A percentile compares a stretch with the other conserved stretches of the same genome.
Conservation (phyloP, 2,888 invertebrate genomes). For the Eulithis testata region DNA sequence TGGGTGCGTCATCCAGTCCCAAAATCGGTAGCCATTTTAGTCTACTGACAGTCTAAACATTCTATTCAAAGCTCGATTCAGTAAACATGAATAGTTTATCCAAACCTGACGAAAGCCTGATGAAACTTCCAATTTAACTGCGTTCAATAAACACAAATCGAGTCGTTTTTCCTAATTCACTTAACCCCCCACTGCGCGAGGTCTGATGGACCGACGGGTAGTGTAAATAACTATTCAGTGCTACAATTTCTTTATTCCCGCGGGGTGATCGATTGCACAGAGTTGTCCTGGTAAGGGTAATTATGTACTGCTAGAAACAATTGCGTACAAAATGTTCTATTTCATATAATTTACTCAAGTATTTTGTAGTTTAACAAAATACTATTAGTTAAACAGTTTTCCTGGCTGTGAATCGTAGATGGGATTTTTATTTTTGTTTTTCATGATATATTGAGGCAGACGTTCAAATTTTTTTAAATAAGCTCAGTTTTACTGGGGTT, state of each 20-base stretch:
- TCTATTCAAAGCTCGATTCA: conserved; percentile 6
- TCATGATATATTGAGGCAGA: too few relatives aligned
- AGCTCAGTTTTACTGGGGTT: conserved; percentile 37
- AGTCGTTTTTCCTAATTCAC: conserved; percentile 59
- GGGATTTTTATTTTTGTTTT: too few relatives aligned
- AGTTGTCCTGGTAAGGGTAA: not conserved
- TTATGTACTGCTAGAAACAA: not conserved
- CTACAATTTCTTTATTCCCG: conserved; percentile 20
- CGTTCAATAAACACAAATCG: conserved; percentile 54
- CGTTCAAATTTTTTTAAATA: too few relatives aligned
- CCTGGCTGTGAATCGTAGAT: too few relatives aligned
- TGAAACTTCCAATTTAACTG: conserved; percentile 40
- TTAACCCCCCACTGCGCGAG: conserved; percentile 25
- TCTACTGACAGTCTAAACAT: conserved; percentile 4
- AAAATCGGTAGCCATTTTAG: not conserved
- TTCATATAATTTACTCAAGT: not conserved
- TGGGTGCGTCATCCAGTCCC: not conserved
- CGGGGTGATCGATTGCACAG: conserved; percentile 10
- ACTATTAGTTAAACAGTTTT: too few relatives aligned
- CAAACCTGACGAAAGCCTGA: conserved; percentile 31
- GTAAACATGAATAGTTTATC: conserved; percentile 25
- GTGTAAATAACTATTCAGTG: conserved; percentile 21
- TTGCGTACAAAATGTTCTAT: not conserved
- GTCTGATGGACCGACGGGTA: conserved; percentile 39
- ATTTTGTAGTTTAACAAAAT: too few relatives aligned